phyloP scores from a whole-genome alignment of 2,797 vertebrate genomes.

The Poeciliopsis paucimaculata region DNA sequence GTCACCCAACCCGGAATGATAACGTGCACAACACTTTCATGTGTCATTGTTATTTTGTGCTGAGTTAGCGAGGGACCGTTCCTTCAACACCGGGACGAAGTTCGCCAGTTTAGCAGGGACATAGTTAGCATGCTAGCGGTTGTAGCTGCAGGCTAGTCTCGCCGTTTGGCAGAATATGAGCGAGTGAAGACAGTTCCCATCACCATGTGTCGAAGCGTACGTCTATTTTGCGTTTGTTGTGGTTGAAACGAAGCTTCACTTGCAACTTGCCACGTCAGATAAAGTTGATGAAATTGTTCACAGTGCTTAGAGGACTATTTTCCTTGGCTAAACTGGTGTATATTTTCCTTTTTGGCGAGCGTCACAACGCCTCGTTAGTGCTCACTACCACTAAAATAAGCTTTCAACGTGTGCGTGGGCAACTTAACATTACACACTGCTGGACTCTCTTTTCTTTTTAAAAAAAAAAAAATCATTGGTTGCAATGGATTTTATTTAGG shows the following conservation, averaged over 20 bases:
- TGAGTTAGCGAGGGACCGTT: slow-evolving; percentile 71
- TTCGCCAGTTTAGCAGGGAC: slow-evolving; percentile 61
- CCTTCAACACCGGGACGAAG: slow-evolving; percentile 70
- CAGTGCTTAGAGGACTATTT: not conserved
- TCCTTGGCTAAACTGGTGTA: slow-evolving; percentile 35
- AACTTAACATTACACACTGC: not conserved
- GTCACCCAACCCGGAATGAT: not conserved
- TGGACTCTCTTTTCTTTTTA: not conserved
- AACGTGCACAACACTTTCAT: slow-evolving; percentile 58
- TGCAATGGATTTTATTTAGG: not conserved
- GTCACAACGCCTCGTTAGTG: slow-evolving; percentile 14
- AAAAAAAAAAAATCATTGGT: not conserved
- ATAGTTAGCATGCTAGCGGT: slow-evolving; percentile 74
- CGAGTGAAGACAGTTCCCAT: slow-evolving; percentile 38
- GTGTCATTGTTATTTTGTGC: slow-evolving; percentile 67
- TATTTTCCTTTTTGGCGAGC: slow-evolving; percentile 30
- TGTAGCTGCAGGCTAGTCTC: slow-evolving; percentile 60
- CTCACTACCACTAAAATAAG: slow-evolving; percentile 14
- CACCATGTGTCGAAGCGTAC: slow-evolving; percentile 50
- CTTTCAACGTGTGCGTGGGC: slow-evolving; percentile 10
- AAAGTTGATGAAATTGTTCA: slow-evolving; percentile 28
- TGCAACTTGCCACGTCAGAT: slow-evolving; percentile 11
- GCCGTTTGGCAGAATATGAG: slow-evolving; percentile 48
- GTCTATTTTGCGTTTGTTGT: slow-evolving; percentile 25
- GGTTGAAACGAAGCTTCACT: slow-evolving; percentile 9